Base-by-base conservation (phyloP, 2,797 vertebrate species). In the Agapornis canus region DNA sequence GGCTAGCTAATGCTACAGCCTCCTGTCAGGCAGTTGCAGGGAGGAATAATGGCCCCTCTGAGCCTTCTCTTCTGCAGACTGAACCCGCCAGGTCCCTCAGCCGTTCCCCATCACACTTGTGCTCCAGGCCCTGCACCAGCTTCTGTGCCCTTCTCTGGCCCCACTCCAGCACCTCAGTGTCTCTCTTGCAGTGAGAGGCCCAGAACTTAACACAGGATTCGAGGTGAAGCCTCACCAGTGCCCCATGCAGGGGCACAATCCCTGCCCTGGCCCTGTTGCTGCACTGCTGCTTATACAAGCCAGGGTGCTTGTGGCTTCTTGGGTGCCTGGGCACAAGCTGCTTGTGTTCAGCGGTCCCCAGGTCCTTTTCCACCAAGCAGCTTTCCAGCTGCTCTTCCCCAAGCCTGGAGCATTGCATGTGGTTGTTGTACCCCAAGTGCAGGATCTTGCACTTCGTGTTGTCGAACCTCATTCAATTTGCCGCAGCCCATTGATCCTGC, bases 401-500 rank as follows among this genome's bases (percentile, higher is more conserved):
- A 54, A 32, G 52, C 52, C 52, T 56, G 52, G 20, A 14, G 35
- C 11, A 1, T 6, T 66, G 35, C 20, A 4, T 4, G 26, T n/a
- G 9, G 3, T n/a, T 51, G 21, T 6, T 75, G 20, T 43, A 17
- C 11, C 43, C 61, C 5, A 49, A 22, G 31, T 26, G 31, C 61
- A 59, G 25, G 18, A 76, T 37, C 37, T 1, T 0, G 8, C 8
- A 8, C 26, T 51, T 13, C 0, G 18, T 27, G 45, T 45, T 43
- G 22, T 61, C 52, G 39, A 45, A 11, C 2, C 39, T 54, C 40
- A 40, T 8, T 32, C 29, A 10, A 1, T 4, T 69, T 45, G 1
- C 26, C 26, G 11, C 0, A 0, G 26, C 65, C 49, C 31, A 71
- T 48, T 2, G 0, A 18, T 40, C 49, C 57, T 49, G 15, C 37